Percentiles rank a stretch among this genome's conserved stretches.
Evolutionary conservation across 1,140 invertebrate genomes (phyloP).

Genomic region (Nomia melanderi): DNA sequence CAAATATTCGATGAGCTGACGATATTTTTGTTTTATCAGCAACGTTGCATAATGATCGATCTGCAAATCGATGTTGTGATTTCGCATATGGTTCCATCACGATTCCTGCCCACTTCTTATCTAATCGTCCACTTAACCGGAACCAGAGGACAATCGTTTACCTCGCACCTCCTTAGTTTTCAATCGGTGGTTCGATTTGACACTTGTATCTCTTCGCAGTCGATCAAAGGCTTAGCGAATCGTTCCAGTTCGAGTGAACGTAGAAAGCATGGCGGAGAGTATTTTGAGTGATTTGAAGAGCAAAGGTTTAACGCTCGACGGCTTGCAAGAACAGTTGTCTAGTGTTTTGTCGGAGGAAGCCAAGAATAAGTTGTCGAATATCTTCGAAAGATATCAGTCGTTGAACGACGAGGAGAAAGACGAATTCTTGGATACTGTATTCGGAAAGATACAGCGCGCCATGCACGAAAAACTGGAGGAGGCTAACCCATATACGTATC

Average conservation of each 20-base stretch:
- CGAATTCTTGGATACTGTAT: conserved; percentile 70
- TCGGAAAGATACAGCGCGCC: conserved; percentile 54
- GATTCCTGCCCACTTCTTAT: conserved; percentile 17
- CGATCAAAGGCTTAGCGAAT: not conserved
- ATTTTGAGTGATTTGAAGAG: conserved; percentile 37
- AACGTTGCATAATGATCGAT: not conserved
- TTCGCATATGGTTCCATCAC: not conserved
- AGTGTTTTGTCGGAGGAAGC: conserved; percentile 53
- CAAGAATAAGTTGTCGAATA: conserved; percentile 68
- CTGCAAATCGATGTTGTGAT: not conserved
- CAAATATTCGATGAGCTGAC: not conserved
- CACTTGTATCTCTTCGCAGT: not conserved
- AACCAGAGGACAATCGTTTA: not conserved
- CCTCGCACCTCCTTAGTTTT: no score
- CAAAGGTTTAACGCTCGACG: conserved; percentile 24
- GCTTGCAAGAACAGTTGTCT: conserved; percentile 53
- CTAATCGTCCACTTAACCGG: conserved; percentile 35
- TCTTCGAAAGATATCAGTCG: conserved; percentile 73
- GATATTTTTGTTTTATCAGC: conserved; percentile 1
- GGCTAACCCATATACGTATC: not conserved
- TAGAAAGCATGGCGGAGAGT: conserved; percentile 30
- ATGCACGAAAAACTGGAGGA: not conserved
- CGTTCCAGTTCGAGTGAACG: no score
- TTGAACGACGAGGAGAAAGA: conserved; percentile 73
- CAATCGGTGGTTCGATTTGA: no score